phyloP scores from a whole-genome alignment of 2,113 vertebrate genomes.

The Phylloscopus trochilus region DNA sequence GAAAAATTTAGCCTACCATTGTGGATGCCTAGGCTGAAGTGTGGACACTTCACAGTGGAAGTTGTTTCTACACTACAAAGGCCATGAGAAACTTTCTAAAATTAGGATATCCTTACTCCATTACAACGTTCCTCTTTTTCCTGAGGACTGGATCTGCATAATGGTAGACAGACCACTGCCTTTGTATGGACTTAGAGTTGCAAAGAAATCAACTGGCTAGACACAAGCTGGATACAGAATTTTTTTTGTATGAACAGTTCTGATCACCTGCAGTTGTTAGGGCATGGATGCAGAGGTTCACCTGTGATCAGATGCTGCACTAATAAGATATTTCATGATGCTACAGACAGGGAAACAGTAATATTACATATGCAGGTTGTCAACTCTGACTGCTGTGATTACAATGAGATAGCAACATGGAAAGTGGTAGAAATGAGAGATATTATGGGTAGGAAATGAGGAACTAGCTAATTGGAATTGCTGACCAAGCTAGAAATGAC shows the following conservation, averaged over 20 bases:
- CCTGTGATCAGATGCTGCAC: background rate
- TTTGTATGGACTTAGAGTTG: background rate
- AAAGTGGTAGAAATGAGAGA: background rate
- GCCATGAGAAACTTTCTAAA: background rate
- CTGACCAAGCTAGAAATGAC: background rate
- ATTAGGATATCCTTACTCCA: background rate
- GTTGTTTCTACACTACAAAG: background rate
- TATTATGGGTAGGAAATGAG: background rate
- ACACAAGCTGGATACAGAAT: background rate
- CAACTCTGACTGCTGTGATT: background rate
- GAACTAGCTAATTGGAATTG: background rate
- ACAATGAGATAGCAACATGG: background rate
- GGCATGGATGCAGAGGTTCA: background rate
- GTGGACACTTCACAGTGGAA: background rate
- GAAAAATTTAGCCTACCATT: background rate
- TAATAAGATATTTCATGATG: background rate
- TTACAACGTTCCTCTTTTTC: background rate
- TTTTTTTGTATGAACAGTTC: background rate
- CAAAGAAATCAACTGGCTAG: background rate
- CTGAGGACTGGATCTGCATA: background rate
- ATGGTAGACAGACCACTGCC: background rate
- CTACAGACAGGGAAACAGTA: background rate
- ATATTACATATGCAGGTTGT: background rate
- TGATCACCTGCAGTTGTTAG: background rate
- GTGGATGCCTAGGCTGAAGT: background rate